These are phyloP conservation scores for Typhlomys cinereus DNA, from an alignment of 2,113 vertebrate genomes.

Conservation along the genomic window DNA sequence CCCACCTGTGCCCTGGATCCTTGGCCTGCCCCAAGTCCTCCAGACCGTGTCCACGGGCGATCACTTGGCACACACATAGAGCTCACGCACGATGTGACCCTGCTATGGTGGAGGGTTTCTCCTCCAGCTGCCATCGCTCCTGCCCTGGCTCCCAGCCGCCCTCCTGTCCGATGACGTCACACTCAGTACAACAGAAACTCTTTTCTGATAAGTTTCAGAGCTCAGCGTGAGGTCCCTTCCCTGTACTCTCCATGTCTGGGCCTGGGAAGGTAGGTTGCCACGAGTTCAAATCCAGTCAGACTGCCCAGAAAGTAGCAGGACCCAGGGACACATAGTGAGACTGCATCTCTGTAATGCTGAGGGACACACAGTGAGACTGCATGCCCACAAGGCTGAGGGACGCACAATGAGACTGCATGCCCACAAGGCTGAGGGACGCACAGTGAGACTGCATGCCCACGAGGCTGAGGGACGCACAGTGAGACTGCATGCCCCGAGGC, in stretches of 20 bases:
- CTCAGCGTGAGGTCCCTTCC: background rate
- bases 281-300: background rate
- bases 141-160: background rate
- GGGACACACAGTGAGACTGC: no score
- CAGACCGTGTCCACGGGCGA: background rate
- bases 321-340: background rate
- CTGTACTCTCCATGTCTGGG: background rate
- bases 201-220: background rate
- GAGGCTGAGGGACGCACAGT: no score
- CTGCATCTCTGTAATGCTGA: background rate
- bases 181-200: background rate
- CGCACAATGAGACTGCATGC: no score
- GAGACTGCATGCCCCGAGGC: no score
- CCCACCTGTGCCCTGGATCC: no score
- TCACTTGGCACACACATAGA: background rate
- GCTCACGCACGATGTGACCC: background rate
- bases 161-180: background rate
- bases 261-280: background rate
- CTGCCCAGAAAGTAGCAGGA: no score
- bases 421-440: no score
- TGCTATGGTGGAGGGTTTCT: background rate
- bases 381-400: no score
- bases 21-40: background rate
- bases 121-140: accelerated
- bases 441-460: no score